Evolutionary conservation across 2,113 vertebrate species (phyloP).

Genomic region (Amblyornis subalaris): DNA sequence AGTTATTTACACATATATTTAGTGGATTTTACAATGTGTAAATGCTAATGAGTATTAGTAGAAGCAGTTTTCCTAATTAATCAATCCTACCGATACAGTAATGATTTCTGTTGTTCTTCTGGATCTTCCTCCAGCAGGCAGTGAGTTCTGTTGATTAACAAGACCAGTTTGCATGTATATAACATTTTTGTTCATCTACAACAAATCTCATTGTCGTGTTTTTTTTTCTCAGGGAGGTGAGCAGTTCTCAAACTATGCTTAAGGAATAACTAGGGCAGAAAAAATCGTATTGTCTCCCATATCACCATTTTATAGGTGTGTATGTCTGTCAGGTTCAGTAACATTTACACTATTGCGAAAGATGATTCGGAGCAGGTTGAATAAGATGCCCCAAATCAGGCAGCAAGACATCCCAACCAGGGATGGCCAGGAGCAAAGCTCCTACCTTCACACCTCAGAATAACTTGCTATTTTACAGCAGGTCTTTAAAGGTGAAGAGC

Average conservation of each 20-base stretch:
- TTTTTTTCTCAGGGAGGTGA: not conserved
- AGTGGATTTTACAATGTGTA: slow-evolving; percentile 11
- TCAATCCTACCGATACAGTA: slow-evolving; percentile 49
- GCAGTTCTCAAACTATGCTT: not conserved
- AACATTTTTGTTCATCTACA: slow-evolving; percentile 42
- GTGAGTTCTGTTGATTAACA: slow-evolving; percentile 54
- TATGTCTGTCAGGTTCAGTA: not conserved
- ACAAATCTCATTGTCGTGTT: slow-evolving; percentile 15
- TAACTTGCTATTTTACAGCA: not conserved
- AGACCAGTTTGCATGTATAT: slow-evolving; percentile 34
- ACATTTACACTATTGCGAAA: not conserved
- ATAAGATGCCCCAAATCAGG: not conserved
- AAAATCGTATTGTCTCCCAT: not conserved
- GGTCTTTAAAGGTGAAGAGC: not conserved
- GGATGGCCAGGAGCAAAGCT: not conserved
- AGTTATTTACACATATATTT: slow-evolving; percentile 23
- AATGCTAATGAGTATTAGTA: slow-evolving; percentile 60
- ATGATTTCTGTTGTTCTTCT: slow-evolving; percentile 54
- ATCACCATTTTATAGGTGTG: not conserved
- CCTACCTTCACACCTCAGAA: not conserved
- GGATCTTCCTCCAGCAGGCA: slow-evolving; percentile 44
- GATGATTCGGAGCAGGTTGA: not conserved
- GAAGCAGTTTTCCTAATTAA: slow-evolving; percentile 58
- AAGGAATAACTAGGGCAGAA: slow-evolving; percentile 21
- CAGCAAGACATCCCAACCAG: not conserved